phyloP scores from a whole-genome alignment of 1,140 invertebrate species.

The Sycophila sp. region DNA sequence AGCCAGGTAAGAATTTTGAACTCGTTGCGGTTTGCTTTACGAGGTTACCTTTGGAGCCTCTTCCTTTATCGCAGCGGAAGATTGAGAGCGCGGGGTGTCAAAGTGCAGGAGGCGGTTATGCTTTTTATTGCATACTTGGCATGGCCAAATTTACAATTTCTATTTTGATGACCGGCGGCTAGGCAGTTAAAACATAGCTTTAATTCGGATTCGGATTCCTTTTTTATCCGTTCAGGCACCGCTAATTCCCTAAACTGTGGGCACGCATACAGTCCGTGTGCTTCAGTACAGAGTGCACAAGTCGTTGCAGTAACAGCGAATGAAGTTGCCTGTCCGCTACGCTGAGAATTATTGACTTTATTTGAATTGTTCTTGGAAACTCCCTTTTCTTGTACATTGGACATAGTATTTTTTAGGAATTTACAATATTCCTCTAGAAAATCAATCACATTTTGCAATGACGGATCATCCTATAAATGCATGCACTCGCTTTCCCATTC shows the following conservation, averaged over 20 bases:
- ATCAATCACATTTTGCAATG: neutral
- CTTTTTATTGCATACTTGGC: neutral
- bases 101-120: neutral
- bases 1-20: neutral
- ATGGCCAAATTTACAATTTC: neutral
- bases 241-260: neutral
- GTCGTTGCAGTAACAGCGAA: neutral
- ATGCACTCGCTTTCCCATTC: conserved; percentile 36
- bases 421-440: conserved; percentile 24
- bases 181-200: conserved; percentile 12
- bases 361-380: neutral
- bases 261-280: conserved; percentile 2
- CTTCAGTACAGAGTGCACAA: neutral
- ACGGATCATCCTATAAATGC: neutral
- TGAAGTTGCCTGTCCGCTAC: neutral
- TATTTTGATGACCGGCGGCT: neutral
- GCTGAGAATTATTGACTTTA: neutral
- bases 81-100: too few species aligned
- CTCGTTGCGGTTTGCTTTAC: neutral
- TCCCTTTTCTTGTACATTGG: neutral
- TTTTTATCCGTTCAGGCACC: neutral
- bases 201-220: neutral
- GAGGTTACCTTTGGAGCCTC: neutral
- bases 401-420: neutral
- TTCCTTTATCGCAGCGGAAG: too few species aligned